phyloP scores from a whole-genome alignment of 2,888 invertebrate genomes.

The Muschampia staudingeri region DNA sequence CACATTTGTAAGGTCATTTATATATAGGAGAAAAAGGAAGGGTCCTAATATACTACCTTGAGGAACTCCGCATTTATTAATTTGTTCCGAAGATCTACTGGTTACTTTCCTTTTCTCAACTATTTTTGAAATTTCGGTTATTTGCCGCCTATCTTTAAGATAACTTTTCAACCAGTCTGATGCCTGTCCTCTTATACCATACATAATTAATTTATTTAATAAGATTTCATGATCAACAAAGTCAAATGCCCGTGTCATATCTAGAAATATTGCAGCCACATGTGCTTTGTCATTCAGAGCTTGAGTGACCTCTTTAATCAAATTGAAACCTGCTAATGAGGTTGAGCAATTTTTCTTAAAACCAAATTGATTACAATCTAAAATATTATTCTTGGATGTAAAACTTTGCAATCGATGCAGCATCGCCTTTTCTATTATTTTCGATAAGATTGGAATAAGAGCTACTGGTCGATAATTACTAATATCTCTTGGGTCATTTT shows the following conservation, averaged over 20 bases:
- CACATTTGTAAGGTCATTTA: neutral
- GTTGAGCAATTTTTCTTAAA: slow-evolving; percentile 49
- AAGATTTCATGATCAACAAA: slow-evolving; percentile 41
- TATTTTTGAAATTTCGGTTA: neutral
- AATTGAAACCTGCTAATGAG: slow-evolving; percentile 29
- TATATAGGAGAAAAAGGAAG: neutral
- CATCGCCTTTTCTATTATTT: slow-evolving; percentile 39
- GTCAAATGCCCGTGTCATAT: slow-evolving; percentile 56
- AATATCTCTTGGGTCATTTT: slow-evolving; percentile 5
- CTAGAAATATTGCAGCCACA: slow-evolving; percentile 40
- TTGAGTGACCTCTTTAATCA: slow-evolving; percentile 35
- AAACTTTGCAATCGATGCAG: neutral
- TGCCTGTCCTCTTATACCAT: slow-evolving; percentile 44
- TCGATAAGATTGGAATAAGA: slow-evolving; percentile 43
- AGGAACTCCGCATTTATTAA: slow-evolving; percentile 40
- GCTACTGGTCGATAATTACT: slow-evolving; percentile 43
- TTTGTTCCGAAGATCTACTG: neutral
- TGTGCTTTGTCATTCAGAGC: slow-evolving; percentile 28
- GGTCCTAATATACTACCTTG: slow-evolving; percentile 56
- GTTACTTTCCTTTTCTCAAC: neutral
- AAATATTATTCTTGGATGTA: neutral
- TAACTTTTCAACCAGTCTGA: slow-evolving; percentile 36
- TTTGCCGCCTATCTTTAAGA: neutral
- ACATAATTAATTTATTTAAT: slow-evolving; percentile 28
- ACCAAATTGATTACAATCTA: slow-evolving; percentile 38